These are phyloP conservation scores for Enchytraeus crypticus DNA, from an alignment of 2,888 invertebrate species.

Conservation along the genomic window DNA sequence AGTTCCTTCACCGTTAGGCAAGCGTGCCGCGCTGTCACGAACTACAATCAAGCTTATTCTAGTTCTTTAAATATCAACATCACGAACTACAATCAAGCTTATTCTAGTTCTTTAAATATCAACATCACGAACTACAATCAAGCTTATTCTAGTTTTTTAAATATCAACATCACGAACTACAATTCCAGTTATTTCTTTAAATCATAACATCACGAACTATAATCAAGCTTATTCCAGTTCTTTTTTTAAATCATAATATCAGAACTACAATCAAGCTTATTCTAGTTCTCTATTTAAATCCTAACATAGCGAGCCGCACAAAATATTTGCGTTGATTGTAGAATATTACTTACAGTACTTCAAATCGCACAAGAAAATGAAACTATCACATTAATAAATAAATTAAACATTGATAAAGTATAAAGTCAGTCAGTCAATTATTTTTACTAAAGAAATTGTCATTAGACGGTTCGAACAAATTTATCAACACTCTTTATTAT, in stretches of 20 bases:
- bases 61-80: constrained; percentile 50
- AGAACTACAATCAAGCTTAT: constrained; percentile 52
- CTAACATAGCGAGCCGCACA: constrained; percentile 70
- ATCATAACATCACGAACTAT: constrained; percentile 80
- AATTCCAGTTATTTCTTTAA: too few relatives aligned
- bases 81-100: constrained; percentile 58
- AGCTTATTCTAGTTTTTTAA: not conserved
- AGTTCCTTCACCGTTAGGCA: constrained; percentile 90
- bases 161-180: constrained; percentile 80
- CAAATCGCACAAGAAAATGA: too few relatives aligned
- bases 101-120: not conserved
- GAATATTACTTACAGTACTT: too few relatives aligned
- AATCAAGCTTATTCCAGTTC: not conserved
- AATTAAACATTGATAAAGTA: too few relatives aligned
- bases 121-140: constrained; percentile 66
- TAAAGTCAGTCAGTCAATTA: too few relatives aligned
- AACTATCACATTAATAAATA: too few relatives aligned
- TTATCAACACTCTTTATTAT: too few relatives aligned
- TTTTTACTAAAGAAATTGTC: too few relatives aligned
- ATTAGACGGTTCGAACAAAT: too few relatives aligned
- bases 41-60: constrained; percentile 51
- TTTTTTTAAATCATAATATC: too few relatives aligned
- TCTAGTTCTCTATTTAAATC: not conserved
- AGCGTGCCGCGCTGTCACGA: constrained; percentile 81
- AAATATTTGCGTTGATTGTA: not conserved